Evolutionary conservation across 2,797 vertebrate genomes (phyloP), one percentile per base, ranked within the genome.

Genomic region (Acrossocheilus fasciatus): DNA sequence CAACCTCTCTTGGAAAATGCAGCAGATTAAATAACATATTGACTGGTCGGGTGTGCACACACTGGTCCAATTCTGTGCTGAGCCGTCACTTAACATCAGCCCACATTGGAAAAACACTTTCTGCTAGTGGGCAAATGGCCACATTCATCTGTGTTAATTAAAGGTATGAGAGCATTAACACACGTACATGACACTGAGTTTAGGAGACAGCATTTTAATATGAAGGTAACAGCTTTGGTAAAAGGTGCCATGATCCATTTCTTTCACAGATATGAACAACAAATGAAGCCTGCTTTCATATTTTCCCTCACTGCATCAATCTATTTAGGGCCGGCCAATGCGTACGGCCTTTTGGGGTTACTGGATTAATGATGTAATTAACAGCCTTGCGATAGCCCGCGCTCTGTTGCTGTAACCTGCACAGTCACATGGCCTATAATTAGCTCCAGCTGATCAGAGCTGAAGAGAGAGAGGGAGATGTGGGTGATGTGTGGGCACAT

Each of bases 321-420:
- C 50, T 76, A 62, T 82, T 81, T 69, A 57, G 52, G 66, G 75
- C 52, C 0, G 3, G 41, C 59, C 45, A 34, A 77, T 77, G 64
- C 18, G 14, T 43, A 43, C 64, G 43, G 59, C 26, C 82, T 85
- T 30, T 73, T 59, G 10, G 54, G 57, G 68, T 26, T 77, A 82
- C 78, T 86, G 88, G 83, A 86, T 90, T 90, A 88, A 87, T 89
- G 86, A 89, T 59, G 87, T 82, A 84, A 88, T 88, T 88, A 89
- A 78, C 72, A 69, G 84, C 10, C 45, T 77, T 54, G 43, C 26
- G 41, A 76, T 41, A 41, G 39, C 36, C 72, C 41, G 26, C n/a
- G 7, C 57, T 73, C 47, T 76, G 84, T 45, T 47, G 57, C 80
- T 74, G 39, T 66, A 80, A 83, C 84, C 84, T 83, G 76, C 30